Percentiles rank a stretch among this genome's conserved stretches.
phyloP scores from a whole-genome alignment of 92 coral and sea anemone species.

The Nematostella vectensis region DNA sequence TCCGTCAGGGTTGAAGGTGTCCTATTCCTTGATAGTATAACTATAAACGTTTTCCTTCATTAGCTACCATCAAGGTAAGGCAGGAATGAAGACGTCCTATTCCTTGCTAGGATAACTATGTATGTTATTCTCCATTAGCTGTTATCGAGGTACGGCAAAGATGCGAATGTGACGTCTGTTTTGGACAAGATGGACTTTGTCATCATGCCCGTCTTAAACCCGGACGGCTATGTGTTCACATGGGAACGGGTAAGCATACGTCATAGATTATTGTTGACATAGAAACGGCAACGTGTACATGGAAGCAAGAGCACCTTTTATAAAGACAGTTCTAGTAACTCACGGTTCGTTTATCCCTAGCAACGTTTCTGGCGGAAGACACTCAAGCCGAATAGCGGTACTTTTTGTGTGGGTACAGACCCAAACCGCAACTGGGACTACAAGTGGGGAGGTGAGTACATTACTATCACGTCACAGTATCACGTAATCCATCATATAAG shows the following conservation, averaged over 20 bases:
- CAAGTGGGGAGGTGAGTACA: conserved; percentile 67
- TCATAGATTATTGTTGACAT: too few species aligned
- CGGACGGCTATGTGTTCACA: conserved; percentile 62
- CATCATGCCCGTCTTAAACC: conserved; percentile 67
- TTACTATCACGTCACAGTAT: background rate
- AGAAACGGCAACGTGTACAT: too few species aligned
- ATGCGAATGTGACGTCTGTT: conserved; percentile 44
- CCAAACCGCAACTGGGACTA: conserved; percentile 84
- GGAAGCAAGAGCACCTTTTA: too few species aligned
- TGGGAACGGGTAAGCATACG: conserved; percentile 38
- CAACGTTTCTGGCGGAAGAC: conserved; percentile 81
- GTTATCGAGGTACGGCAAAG: conserved; percentile 46
- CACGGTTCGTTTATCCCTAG: too few species aligned
- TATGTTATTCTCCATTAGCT: too few species aligned
- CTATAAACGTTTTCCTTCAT: too few species aligned
- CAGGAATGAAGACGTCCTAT: too few species aligned
- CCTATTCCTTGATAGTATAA: too few species aligned
- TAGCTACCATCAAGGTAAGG: background rate
- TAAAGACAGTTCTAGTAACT: too few species aligned
- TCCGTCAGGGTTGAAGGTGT: too few species aligned
- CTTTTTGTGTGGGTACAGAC: conserved; percentile 61
- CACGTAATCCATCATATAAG: too few species aligned
- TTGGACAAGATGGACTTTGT: conserved; percentile 78
- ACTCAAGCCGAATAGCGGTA: conserved; percentile 44
- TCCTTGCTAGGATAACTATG: too few species aligned